Base-by-base conservation (phyloP, 2,797 vertebrate species). In the Sparidentex hasta region DNA sequence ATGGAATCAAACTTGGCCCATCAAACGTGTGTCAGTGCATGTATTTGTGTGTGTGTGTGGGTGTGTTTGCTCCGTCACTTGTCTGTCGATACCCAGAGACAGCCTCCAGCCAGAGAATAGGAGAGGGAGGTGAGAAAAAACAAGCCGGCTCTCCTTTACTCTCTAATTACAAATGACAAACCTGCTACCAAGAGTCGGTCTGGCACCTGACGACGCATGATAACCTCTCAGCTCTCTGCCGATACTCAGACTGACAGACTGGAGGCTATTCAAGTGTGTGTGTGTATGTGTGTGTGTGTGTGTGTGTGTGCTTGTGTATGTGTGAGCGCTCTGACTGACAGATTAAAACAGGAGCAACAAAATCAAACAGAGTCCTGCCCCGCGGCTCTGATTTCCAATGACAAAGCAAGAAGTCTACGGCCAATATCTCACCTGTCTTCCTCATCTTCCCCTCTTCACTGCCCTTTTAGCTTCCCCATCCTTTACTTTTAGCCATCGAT, bases 111-210 rank as follows among this genome's bases (percentile, higher is more conserved):
- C 71, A 59, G 78, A 76, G 76, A 90, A 83, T 67, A 84, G 79
- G 69, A 80, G 65, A 65, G 74, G 61, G 78, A 55, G 73, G 64
- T 65, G 81, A 52, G 67, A 65, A 66, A 76, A 89, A 90, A 86
- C 84, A 88, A 87, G 81, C 72, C 74, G 44, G 83, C 77, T 78
- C 84, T 87, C 82, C 78, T 61, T 86, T 90, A 88, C 85, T 74
- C 78, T 87, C 90, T 94, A 93, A 94, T 94, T 93, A 93, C 88
- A 92, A 94, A 91, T 89, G 92, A 94, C 93, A 93, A 94, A 94
- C 87, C 87, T 81, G 87, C 88, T 80, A 87, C 86, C 84, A 73
- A 57, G 90, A 82, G 88, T 88, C 78, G 11, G 86, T 82, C 90
- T 84, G 90, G 87, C 87, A 90, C 87, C 90, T 88, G 92, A 90